Base-by-base conservation (phyloP, 2,113 vertebrate species). In the Ochotona curzoniae region DNA sequence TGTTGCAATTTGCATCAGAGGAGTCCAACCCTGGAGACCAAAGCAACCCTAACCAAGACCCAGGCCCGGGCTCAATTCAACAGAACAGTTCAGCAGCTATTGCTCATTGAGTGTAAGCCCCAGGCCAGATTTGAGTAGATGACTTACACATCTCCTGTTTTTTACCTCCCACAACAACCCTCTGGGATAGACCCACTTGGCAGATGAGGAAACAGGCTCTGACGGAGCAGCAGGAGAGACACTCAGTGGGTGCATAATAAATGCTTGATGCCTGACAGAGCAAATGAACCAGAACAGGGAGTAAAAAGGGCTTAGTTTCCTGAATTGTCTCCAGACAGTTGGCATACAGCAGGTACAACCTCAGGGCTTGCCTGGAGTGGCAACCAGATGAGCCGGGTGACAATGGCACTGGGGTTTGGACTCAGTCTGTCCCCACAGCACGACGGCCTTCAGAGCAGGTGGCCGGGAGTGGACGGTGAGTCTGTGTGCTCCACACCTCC, bases 381-480 rank as follows among this genome's bases (percentile, higher is more conserved):
- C 35, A 80, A 74, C 51, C 30, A 6, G 15, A 71, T 71, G 38
- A 30, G 23, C 8, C 3, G 14, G 73, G 21, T 44, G 60, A 5
- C 30, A 21, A 63, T 61, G 28, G 66, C 32, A 11, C 78, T 15
- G 23, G 30, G 25, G 13, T 49, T 88, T 49, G 32, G 54, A 63
- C 18, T 83, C 64, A 1, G 49, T 47, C 61, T 6, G n/a, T 4
- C 28, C 71, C 30, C 32, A 70, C 32, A n/a, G 35, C 38, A 14
- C 7, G 35, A 79, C 8, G 1, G 8, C 51, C 67, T 54, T 84
- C 51, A 63, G 51, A 44, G 28, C 25, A 54, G 38, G 32, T 20
- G 18, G n/a, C 13, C 0, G 0, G 7, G 26, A 13, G 35, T 57
- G 70, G 66, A 0, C 38, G 13, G 25, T 47, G 26, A 32, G 32